These are phyloP conservation scores for Glossophaga mutica DNA, from an alignment of 2,797 vertebrate genomes.

Conservation along the genomic window DNA sequence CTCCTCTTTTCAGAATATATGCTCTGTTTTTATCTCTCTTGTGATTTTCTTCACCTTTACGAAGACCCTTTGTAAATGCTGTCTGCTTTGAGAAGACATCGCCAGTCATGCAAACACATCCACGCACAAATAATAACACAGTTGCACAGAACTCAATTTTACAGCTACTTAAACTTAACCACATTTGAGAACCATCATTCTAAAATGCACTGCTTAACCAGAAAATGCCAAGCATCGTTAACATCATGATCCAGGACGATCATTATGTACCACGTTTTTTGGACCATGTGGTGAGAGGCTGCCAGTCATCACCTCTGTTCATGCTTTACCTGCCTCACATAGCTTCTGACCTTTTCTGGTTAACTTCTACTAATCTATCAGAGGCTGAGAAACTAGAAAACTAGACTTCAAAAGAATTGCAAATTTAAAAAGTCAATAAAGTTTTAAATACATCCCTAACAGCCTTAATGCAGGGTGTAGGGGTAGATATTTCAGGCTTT, in stretches of 20 bases:
- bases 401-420: conserved; percentile 31
- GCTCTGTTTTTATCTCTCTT: not conserved
- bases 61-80: not conserved
- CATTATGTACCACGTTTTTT: not conserved
- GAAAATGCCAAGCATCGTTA: conserved; percentile 8
- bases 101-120: not conserved
- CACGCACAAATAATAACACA: not conserved
- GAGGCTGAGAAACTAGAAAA: conserved; percentile 34
- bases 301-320: not conserved
- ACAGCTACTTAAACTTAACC: not conserved
- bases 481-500: conserved; percentile 6
- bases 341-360: conserved; percentile 38
- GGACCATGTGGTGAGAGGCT: not conserved
- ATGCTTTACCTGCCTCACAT: not conserved
- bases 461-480: not conserved
- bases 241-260: not conserved
- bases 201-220: not conserved
- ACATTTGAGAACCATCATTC: not conserved
- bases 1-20: not conserved
- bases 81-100: not conserved
- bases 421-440: conserved; percentile 49
- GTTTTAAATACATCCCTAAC: not conserved
- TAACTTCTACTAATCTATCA: conserved; percentile 22
- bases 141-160: not conserved
- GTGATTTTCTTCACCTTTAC: not conserved